Evolutionary conservation across 2,888 invertebrate genomes (phyloP), one percentile per base, ranked within the genome.

Genomic region (Neoascia interrupta): DNA sequence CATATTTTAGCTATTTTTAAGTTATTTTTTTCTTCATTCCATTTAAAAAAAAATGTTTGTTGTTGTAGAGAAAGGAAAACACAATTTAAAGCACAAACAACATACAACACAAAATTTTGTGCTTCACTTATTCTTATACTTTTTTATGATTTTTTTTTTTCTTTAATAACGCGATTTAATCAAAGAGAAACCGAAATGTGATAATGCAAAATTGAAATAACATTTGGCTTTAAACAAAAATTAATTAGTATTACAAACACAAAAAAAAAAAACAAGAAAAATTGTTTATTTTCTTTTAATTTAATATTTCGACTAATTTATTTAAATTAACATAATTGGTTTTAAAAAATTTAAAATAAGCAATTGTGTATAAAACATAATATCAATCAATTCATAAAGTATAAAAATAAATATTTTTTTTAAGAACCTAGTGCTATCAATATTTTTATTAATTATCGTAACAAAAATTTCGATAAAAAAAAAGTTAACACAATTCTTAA

Each of bases 181-280:
- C 66, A 80, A 80, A 76, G 76, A 76, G 76, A 79, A 81, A 81
- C 76, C 66, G 80, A 81, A 81, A 73, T 73, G 66, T 81, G 81
- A 75, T 81, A 72, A 81, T 72, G 66, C 61, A 70, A 81, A 81
- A 70, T 69, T 81, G 23, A 58, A 61, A 68, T 47, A 64, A 72
- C 36, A 66, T 66, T 73, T 73, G 73, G 72, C 70, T 68, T 79
- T 69, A 73, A n/a, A n/a, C n/a, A n/a, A n/a, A 68, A 64, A 72
- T 68, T 70, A 51, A 66, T 66, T 81, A 81, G 81, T 79, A 74
- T 74, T 79, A 69, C 43, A n/a, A n/a, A n/a, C n/a, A n/a, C n/a
- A n/a, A n/a, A n/a, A n/a, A n/a, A n/a, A n/a, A n/a, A n/a, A n/a
- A n/a, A n/a, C n/a, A n/a, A n/a, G n/a, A 34, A 47, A 58, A 76